Conservation (phyloP, 2,797 vertebrate species). For the Cossypha caffra region DNA sequence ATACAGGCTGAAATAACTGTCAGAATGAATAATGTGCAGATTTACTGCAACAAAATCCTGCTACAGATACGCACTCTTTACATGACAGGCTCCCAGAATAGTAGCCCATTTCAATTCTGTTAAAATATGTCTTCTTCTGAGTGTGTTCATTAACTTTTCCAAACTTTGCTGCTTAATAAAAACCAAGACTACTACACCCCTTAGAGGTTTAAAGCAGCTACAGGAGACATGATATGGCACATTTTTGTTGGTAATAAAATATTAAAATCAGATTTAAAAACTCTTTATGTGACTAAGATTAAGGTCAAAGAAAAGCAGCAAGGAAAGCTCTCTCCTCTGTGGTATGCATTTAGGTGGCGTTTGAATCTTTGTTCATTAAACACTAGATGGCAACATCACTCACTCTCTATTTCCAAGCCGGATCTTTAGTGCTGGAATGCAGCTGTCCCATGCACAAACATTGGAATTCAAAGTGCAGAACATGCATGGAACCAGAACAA, state of each 20-base stretch:
- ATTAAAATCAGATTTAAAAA: not conserved
- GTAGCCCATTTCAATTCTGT: not conserved
- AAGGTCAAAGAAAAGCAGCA: not conserved
- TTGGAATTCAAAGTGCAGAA: not conserved
- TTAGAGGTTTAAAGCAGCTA: not conserved
- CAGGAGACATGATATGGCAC: not conserved
- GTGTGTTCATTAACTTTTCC: not conserved
- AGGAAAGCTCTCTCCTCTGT: not conserved
- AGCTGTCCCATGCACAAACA: not conserved
- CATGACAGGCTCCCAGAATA: not conserved
- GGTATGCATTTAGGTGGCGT: not conserved
- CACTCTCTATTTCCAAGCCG: not conserved
- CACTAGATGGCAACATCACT: conserved; percentile 51
- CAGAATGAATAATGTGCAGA: not conserved
- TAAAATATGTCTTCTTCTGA: not conserved
- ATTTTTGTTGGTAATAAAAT: not conserved
- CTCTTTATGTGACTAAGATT: not conserved
- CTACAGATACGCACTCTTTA: not conserved
- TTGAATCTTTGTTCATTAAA: not conserved
- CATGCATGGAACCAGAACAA: not conserved
- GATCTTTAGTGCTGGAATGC: not conserved
- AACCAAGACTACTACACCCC: not conserved
- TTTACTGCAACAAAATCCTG: not conserved
- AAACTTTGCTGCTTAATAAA: not conserved
- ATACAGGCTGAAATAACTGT: not conserved